phyloP scores from a whole-genome alignment of 2,888 invertebrate genomes.

The Cheilosia grossa region DNA sequence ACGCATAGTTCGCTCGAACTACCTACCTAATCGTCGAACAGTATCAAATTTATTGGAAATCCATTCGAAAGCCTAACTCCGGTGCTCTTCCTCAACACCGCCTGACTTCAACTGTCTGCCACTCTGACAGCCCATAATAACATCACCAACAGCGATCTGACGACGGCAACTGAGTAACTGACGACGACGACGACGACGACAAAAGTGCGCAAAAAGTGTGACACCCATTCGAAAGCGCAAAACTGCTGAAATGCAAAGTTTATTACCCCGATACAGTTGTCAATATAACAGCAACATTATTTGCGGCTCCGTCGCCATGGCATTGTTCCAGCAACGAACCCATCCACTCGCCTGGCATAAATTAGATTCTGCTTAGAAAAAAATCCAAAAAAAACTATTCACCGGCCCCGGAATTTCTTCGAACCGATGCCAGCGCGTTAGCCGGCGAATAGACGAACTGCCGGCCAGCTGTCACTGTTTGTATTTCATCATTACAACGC shows the following conservation, averaged over 20 bases:
- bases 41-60: constrained; percentile 40
- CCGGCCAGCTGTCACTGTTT: constrained; percentile 49
- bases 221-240: constrained; percentile 21
- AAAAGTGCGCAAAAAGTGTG: constrained; percentile 12
- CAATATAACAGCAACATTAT: constrained; percentile 76
- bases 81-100: background rate
- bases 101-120: background rate
- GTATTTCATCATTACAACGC: constrained; percentile 68
- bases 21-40: constrained; percentile 11
- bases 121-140: constrained; percentile 14
- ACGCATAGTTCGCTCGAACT: background rate
- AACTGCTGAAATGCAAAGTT: constrained; percentile 62
- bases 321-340: constrained; percentile 24
- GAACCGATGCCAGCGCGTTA: constrained; percentile 57
- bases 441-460: constrained; percentile 66
- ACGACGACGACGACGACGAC: background rate
- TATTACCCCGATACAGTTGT: constrained; percentile 76
- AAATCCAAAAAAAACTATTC: background rate
- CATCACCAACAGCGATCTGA: constrained; percentile 12
- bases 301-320: constrained; percentile 35
- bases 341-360: constrained; percentile 25
- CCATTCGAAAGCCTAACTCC: constrained; percentile 19
- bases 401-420: constrained; percentile 28
- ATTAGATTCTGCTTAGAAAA: constrained; percentile 54
- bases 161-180: background rate